These are phyloP conservation scores for Phylloscopus collybita DNA, from an alignment of 2,797 vertebrate species.

Conservation along the genomic window DNA sequence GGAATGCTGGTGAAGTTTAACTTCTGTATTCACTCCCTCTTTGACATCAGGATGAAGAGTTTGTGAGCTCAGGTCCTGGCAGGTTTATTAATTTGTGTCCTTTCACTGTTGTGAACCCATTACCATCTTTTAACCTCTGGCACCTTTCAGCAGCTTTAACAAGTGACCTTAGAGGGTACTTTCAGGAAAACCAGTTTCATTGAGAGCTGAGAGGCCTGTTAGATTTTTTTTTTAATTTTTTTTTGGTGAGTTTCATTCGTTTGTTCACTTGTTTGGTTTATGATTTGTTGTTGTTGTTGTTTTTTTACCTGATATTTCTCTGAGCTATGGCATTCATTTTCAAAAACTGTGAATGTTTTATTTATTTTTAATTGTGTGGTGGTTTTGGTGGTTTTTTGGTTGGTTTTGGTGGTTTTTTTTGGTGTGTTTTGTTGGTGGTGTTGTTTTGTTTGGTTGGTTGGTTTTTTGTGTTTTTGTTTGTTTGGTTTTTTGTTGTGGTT, in stretches of 20 bases:
- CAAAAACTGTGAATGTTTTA: not conserved
- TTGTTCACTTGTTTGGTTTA: not conserved
- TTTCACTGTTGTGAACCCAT: not conserved
- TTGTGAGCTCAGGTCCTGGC: not conserved
- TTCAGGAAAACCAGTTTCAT: not conserved
- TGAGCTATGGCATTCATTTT: not conserved
- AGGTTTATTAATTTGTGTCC: not conserved
- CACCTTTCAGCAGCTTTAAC: not conserved
- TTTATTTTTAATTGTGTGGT: not conserved
- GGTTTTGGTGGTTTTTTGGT: no score
- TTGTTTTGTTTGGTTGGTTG: no score
- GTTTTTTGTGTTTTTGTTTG: not conserved
- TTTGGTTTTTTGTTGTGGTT: no score
- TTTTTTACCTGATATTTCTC: not conserved
- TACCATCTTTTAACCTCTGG: not conserved
- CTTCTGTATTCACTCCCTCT: not conserved
- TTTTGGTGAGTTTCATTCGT: accelerated
- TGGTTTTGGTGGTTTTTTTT: no score
- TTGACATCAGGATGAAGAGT: not conserved
- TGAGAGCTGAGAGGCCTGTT: not conserved
- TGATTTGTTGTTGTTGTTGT: not conserved
- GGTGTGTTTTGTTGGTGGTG: no score
- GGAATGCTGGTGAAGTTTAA: not conserved
- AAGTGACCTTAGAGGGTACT: not conserved
- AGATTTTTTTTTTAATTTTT: not conserved